Evolutionary conservation across 2,113 vertebrate species (phyloP).

Genomic region (Haemorhous mexicanus): DNA sequence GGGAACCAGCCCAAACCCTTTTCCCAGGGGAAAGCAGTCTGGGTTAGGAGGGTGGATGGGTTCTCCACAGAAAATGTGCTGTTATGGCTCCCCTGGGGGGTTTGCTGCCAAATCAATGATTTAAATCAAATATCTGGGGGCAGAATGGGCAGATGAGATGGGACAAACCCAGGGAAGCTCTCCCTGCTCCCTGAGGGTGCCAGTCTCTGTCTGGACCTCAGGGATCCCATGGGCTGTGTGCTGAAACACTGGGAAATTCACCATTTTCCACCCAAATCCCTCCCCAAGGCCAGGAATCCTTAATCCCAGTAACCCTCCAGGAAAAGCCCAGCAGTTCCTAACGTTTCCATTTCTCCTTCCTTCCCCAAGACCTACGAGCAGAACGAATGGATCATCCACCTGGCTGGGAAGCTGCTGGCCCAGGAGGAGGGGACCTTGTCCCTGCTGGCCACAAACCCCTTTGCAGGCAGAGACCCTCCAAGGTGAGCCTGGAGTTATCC

Average conservation of each 20-base stretch:
- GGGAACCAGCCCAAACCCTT: background rate
- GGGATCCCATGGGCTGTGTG: background rate
- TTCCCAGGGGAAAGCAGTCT: background rate
- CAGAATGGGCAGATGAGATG: background rate
- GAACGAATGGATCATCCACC: constrained; percentile 93
- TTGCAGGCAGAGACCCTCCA: constrained; percentile 75
- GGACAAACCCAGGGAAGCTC: background rate
- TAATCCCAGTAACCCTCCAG: accelerated
- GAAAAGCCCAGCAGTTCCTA: background rate
- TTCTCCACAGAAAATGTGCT: background rate
- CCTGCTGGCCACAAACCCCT: constrained; percentile 85
- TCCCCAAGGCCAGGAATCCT: background rate
- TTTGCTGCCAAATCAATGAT: background rate
- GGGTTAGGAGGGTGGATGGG: background rate
- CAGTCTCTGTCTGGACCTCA: background rate
- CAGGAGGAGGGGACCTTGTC: constrained; percentile 82
- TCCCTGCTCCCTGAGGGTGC: background rate
- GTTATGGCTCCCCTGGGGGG: background rate
- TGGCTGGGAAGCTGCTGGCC: constrained; percentile 88
- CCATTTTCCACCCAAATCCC: background rate
- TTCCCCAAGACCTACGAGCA: constrained; percentile 91
- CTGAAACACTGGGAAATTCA: background rate
- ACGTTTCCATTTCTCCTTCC: background rate
- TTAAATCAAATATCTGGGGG: background rate
- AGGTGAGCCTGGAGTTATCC: constrained; percentile 68